phyloP scores from a whole-genome alignment of 1,140 invertebrate genomes.

The Meloidogyne floridensis region DNA sequence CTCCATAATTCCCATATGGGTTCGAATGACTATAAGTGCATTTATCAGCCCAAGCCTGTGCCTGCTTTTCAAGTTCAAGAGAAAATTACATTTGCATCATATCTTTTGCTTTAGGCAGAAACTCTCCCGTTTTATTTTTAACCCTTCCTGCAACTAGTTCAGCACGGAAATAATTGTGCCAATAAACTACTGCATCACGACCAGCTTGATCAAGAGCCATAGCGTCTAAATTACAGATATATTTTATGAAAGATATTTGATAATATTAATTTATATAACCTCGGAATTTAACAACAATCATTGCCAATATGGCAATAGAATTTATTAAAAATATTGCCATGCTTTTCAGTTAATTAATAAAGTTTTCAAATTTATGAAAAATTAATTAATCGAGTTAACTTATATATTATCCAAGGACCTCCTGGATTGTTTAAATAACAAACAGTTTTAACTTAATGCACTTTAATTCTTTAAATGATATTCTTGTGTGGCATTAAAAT shows the following conservation, averaged over 20 bases:
- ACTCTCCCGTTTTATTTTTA: constrained; percentile 1
- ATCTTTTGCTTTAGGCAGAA: not conserved
- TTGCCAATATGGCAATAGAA: not conserved
- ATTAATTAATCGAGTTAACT: not conserved
- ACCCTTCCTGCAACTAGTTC: not conserved
- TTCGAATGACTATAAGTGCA: constrained; percentile 5
- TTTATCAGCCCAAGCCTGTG: constrained; percentile 14
- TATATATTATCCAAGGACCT: not conserved
- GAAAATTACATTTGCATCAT: not conserved
- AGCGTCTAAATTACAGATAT: not conserved
- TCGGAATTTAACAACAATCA: not conserved
- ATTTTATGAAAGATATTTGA: not conserved
- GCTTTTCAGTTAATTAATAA: not conserved
- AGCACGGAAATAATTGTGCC: constrained; percentile 11
- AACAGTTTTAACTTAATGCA: not conserved
- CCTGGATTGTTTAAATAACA: not conserved
- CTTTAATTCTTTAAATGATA: not conserved
- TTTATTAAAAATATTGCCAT: constrained; percentile 5
- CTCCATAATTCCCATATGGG: not conserved
- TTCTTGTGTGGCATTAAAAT: not conserved
- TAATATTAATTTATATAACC: not conserved
- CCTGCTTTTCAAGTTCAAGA: not conserved
- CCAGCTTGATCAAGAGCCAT: not conserved
- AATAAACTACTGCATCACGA: not conserved
- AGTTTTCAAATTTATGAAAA: not conserved